Conservation (phyloP, 2,888 invertebrate species). For the Lasius fuliginosus region DNA sequence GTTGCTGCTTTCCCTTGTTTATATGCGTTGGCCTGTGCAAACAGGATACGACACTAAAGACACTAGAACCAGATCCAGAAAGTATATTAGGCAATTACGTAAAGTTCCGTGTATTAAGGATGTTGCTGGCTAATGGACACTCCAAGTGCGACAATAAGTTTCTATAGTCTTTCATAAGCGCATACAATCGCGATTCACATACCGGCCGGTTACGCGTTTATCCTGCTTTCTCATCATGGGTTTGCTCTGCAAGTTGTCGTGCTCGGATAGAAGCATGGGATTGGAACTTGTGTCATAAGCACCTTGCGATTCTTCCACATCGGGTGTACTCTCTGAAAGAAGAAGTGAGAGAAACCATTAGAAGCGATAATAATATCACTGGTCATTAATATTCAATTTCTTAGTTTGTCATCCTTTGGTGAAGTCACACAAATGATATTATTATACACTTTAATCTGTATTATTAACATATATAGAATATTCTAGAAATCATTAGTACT, state of each 20-base stretch:
- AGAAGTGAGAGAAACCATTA: not conserved
- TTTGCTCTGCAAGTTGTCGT: constrained; percentile 80
- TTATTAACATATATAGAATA: not conserved
- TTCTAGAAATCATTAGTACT: not conserved
- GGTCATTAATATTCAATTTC: not conserved
- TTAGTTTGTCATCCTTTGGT: not conserved
- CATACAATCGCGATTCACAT: constrained; percentile 50
- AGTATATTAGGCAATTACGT: constrained; percentile 68
- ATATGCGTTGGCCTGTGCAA: constrained; percentile 86
- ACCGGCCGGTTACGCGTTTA: constrained; percentile 80
- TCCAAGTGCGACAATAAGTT: constrained; percentile 38
- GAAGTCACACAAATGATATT: not conserved
- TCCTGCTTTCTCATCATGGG: constrained; percentile 81
- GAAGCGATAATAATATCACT: not conserved
- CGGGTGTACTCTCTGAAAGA: constrained; percentile 75
- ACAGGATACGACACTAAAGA: constrained; percentile 80
- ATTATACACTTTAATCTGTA: not conserved
- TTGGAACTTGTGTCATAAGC: constrained; percentile 79
- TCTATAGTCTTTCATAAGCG: constrained; percentile 15
- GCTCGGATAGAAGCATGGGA: constrained; percentile 77
- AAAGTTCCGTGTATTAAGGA: constrained; percentile 59
- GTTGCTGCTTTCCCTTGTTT: constrained; percentile 87
- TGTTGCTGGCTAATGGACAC: constrained; percentile 53
- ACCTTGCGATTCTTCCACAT: constrained; percentile 79
- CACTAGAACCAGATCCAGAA: constrained; percentile 78